Base-by-base conservation (phyloP, 2,797 vertebrate genomes). In the Oryzias dopingdopingensis region DNA sequence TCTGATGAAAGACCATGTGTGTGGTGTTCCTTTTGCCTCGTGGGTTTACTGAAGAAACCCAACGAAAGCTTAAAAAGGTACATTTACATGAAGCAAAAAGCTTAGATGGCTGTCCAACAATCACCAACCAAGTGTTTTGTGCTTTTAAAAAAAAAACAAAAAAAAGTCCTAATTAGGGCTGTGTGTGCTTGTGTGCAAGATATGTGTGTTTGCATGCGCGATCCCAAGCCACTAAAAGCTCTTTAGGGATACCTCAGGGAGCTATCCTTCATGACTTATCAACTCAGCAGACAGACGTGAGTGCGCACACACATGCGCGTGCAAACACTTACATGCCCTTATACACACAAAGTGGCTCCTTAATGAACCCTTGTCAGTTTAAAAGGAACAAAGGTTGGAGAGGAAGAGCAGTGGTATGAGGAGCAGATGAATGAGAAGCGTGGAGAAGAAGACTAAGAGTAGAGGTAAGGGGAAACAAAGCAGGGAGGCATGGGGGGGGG, bases 291-390 rank as follows among this genome's bases (percentile, higher is more conserved):
- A 82, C 84, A 26, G 70, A 58, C 62, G 79, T 81, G 79, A 83
- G 82, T 82, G 84, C 72, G 69, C 37, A 5, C 44, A 66, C 65
- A 65, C 59, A 43, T 45, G 47, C 46, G 60, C 67, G 62, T 59
- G 63, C 55, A 46, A 66, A 62, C 59, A 62, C 63, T 62, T 55
- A 59, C 63, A 47, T 55, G 59, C 63, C 66, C 59, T 72, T 65
- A 52, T 72, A 74, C 63, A 77, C 80, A 76, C 45, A 67, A 75
- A 82, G 65, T 84, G 73, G 82, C 62, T 62, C 72, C 80, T 71
- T 84, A 89, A 90, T 89, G 84, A 89, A 87, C 80, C 83, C 80
- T 80, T 86, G 85, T 86, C 82, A 85, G 73, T 69, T 57, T 77
- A 80, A 77, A 70, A 71, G 53, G 83, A 86, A 86, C 84, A 85